Percentiles rank a stretch among this genome's conserved stretches.
phyloP scores from a whole-genome alignment of 92 coral and sea anemone genomes.

The Zoanthus solanderi region DNA sequence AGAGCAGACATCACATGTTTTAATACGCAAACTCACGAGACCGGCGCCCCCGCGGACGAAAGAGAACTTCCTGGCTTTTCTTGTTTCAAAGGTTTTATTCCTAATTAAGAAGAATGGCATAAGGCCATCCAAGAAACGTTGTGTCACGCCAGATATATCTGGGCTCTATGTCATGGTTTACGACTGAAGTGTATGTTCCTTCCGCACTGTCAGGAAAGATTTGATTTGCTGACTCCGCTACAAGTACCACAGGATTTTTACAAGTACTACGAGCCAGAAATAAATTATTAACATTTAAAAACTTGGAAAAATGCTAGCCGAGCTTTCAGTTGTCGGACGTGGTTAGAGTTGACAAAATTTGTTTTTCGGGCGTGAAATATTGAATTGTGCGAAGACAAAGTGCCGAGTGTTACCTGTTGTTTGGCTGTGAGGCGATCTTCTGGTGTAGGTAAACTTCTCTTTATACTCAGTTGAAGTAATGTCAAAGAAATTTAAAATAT shows the following conservation, averaged over 20 bases:
- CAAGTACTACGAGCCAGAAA: too few relatives aligned
- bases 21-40: neutral
- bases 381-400: neutral
- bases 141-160: constrained; percentile 25
- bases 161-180: neutral
- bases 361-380: neutral
- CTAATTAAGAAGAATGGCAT: constrained; percentile 15
- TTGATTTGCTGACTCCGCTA: neutral
- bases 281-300: neutral
- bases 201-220: neutral
- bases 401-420: neutral
- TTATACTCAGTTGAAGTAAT: neutral
- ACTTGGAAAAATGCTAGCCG: neutral
- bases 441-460: constrained; percentile 32
- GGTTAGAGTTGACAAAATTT: constrained; percentile 1
- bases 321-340: neutral
- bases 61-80: neutral
- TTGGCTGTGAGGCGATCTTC: constrained; percentile 16
- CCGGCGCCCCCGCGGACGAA: constrained; percentile 16
- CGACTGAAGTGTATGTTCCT: neutral
- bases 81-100: neutral
- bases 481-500: neutral
- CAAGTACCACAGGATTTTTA: neutral
- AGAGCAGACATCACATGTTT: neutral
- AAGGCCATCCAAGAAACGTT: constrained; percentile 1